Conservation (phyloP, 2,113 vertebrate species). For the Notechis scutatus region DNA sequence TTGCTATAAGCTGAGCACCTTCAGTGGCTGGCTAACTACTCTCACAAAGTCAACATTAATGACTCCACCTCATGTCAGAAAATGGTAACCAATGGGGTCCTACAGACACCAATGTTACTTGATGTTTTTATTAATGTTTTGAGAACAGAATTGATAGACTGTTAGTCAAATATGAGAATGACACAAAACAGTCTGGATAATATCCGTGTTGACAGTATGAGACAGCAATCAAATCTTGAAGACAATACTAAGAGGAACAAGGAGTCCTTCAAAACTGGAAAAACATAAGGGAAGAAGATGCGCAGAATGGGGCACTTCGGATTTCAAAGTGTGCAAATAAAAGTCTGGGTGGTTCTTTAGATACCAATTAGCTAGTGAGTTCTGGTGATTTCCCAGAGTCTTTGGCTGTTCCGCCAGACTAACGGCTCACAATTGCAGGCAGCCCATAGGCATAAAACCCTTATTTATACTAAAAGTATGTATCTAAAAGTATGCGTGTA, state of each 20-base stretch:
- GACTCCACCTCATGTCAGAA: neutral
- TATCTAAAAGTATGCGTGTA: too few species aligned
- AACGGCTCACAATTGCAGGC: neutral
- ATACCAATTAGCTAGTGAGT: neutral
- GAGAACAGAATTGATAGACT: neutral
- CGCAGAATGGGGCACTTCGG: neutral
- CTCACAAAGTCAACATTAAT: neutral
- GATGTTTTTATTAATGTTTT: neutral
- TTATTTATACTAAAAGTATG: neutral
- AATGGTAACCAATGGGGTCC: neutral
- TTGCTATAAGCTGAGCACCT: neutral
- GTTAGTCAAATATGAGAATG: neutral
- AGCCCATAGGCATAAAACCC: neutral
- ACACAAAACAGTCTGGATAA: neutral
- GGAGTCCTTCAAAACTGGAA: neutral
- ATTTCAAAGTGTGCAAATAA: neutral
- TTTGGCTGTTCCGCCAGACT: neutral
- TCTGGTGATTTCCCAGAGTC: neutral
- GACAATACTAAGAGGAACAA: neutral
- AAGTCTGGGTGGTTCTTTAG: neutral
- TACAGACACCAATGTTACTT: neutral
- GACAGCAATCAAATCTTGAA: neutral
- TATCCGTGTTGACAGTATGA: neutral
- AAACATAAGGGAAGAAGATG: neutral
- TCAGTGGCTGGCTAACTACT: neutral